phyloP scores from a whole-genome alignment of 37 sponge, comb jelly and placozoan species.

The Sycon ciliatum region DNA sequence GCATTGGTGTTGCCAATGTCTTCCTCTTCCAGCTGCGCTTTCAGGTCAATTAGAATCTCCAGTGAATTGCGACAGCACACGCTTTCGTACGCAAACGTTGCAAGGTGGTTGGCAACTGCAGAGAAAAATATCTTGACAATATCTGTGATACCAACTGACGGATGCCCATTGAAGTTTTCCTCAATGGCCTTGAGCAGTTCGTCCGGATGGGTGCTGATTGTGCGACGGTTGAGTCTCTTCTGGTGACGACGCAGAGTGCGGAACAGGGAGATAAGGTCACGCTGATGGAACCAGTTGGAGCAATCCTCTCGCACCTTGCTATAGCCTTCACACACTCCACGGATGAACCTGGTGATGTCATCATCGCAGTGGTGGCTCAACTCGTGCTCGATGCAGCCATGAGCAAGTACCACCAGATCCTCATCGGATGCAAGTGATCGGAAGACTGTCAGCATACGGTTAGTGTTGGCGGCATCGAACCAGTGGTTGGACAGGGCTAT shows the following conservation, averaged over 20 bases:
- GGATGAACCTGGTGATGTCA: neutral
- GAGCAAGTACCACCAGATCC: neutral
- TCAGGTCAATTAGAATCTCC: too few relatives aligned
- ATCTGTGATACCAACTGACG: neutral
- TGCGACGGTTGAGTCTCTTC: too few relatives aligned
- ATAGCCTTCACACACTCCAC: neutral
- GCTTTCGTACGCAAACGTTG: too few relatives aligned
- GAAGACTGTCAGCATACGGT: constrained; percentile 3
- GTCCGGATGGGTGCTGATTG: neutral
- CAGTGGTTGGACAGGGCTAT: neutral
- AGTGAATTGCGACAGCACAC: too few relatives aligned
- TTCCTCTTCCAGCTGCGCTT: too few relatives aligned
- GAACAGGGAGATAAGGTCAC: neutral
- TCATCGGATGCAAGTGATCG: constrained; percentile 1
- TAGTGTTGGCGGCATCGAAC: constrained; percentile 6
- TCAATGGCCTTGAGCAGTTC: neutral
- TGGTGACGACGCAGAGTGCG: too few relatives aligned
- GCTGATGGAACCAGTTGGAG: neutral
- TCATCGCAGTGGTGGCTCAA: neutral
- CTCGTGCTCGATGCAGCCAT: neutral
- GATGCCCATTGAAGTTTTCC: neutral
- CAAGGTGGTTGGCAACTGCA: too few relatives aligned
- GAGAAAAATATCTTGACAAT: neutral
- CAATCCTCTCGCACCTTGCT: neutral
- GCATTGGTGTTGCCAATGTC: neutral